phyloP scores from a whole-genome alignment of 2,113 vertebrate species.

The Channa maculata region DNA sequence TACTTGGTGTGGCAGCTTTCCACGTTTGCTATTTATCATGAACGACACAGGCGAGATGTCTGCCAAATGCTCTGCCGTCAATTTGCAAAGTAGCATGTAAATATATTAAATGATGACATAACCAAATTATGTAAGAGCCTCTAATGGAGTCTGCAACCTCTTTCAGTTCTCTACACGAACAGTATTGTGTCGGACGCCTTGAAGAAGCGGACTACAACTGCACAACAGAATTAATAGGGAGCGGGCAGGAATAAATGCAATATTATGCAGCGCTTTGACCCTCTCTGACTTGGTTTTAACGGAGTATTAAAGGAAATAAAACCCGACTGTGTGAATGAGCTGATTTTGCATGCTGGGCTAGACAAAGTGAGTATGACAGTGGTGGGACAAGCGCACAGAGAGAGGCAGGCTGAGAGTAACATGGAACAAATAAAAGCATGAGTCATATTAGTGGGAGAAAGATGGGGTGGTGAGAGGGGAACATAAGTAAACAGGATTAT shows the following conservation, averaged over 20 bases:
- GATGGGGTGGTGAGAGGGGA: conserved; percentile 65
- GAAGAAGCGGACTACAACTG: conserved; percentile 14
- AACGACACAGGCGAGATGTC: conserved; percentile 19
- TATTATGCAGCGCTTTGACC: conserved; percentile 21
- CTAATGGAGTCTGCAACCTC: conserved; percentile 67
- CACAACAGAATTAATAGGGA: conserved; percentile 35
- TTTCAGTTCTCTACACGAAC: conserved; percentile 34
- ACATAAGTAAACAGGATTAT: conserved; percentile 82
- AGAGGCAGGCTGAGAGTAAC: conserved; percentile 45
- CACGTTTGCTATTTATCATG: conserved; percentile 41
- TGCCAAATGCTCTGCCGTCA: conserved; percentile 50
- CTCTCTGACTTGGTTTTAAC: conserved; percentile 35
- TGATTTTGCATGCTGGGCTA: conserved; percentile 39
- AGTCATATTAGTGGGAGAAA: conserved; percentile 77
- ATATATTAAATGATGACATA: conserved; percentile 70
- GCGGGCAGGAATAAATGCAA: conserved; percentile 35
- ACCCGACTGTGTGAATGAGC: conserved; percentile 47
- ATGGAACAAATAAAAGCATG: conserved; percentile 71
- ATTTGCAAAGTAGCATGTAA: conserved; percentile 64
- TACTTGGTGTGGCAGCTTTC: conserved; percentile 26
- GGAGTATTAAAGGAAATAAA: conserved; percentile 58
- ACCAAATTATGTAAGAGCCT: conserved; percentile 62
- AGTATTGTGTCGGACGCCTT: conserved; percentile 40
- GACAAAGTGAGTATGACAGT: conserved; percentile 51
- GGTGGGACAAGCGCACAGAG: conserved; percentile 16